A percentile compares a stretch with the other conserved stretches of the same genome.
Conservation (phyloP, 2,113 vertebrate species). For the Cheirogaleus medius region DNA sequence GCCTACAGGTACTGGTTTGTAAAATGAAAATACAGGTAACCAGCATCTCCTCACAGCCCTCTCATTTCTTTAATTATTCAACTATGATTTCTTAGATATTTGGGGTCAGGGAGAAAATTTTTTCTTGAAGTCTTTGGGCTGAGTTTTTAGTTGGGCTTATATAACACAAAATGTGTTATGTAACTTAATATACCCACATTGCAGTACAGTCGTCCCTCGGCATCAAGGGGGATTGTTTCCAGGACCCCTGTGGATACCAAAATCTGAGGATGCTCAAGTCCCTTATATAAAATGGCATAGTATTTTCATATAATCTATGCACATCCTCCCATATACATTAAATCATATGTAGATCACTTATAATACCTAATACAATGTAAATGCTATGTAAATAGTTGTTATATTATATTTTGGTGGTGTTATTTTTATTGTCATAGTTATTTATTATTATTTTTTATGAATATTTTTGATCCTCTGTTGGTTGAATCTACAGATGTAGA, state of each 20-base stretch:
- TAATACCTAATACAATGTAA: neutral
- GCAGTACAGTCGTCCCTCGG: neutral
- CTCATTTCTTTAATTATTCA: constrained; percentile 31
- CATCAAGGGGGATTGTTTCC: neutral
- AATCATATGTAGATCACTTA: neutral
- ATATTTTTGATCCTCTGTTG: neutral
- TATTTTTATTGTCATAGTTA: neutral
- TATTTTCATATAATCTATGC: neutral
- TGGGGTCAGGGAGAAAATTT: neutral
- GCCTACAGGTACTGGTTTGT: neutral
- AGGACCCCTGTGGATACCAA: neutral
- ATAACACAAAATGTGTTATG: neutral
- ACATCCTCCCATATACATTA: neutral
- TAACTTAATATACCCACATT: neutral
- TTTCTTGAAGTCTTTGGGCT: constrained; percentile 1
- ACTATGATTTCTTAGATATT: constrained; percentile 44
- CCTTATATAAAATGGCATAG: too few species aligned
- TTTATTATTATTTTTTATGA: neutral
- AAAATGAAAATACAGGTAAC: neutral
- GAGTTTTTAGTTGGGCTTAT: neutral
- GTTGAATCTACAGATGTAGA: neutral
- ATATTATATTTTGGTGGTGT: neutral
- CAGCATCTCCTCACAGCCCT: neutral
- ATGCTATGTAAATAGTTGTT: too few species aligned
- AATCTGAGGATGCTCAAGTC: neutral